A percentile compares a stretch with the other conserved stretches of the same genome.
These are phyloP conservation scores for Galerucella pusilla DNA, from an alignment of 2,888 invertebrate species.

Conservation along the genomic window DNA sequence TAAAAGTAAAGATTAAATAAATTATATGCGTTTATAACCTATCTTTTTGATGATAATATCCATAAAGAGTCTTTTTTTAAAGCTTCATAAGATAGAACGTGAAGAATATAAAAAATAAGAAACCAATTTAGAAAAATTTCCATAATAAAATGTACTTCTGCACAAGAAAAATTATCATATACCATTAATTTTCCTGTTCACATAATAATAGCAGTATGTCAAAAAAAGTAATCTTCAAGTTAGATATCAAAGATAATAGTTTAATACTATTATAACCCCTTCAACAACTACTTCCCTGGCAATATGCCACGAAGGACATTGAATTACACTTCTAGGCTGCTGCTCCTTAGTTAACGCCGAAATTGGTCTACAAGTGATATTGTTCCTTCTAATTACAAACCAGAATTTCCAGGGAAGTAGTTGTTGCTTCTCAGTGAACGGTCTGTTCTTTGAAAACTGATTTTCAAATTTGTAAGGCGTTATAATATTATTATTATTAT, in stretches of 20 bases:
- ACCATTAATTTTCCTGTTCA: neutral
- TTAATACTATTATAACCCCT: too few species aligned
- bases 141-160: neutral
- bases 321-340: too few species aligned
- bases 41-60: neutral
- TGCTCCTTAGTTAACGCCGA: too few species aligned
- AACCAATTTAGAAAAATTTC: neutral
- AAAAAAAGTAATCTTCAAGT: neutral
- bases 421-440: too few species aligned
- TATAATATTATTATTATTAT: too few species aligned
- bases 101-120: neutral
- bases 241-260: neutral
- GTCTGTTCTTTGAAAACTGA: too few species aligned
- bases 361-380: too few species aligned
- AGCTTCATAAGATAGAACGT: neutral
- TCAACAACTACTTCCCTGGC: too few species aligned
- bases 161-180: neutral
- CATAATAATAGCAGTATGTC: neutral
- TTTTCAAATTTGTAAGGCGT: too few species aligned
- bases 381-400: too few species aligned
- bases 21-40: neutral
- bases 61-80: neutral
- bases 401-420: too few species aligned
- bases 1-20: conserved; percentile 2
- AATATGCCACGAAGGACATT: too few species aligned